phyloP scores from a whole-genome alignment of 37 sponge, comb jelly and placozoan species.

The Amphimedon queenslandica region DNA sequence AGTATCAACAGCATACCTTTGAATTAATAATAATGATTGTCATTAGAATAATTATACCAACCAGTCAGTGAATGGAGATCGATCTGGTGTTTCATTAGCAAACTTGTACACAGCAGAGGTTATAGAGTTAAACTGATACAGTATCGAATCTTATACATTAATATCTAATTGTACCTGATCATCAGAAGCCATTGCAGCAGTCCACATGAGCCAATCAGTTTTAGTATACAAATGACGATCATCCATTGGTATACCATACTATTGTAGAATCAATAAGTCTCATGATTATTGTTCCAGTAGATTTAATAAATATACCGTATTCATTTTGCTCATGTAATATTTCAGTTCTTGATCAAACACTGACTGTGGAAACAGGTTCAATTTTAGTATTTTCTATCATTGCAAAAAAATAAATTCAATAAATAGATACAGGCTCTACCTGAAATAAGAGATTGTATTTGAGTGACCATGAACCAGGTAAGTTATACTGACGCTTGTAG shows the following conservation, averaged over 20 bases:
- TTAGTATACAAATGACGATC: constrained; percentile 56
- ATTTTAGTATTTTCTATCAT: constrained; percentile 18
- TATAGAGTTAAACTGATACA: constrained; percentile 52
- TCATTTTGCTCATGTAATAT: constrained; percentile 52
- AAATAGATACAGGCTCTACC: neutral
- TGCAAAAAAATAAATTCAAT: neutral
- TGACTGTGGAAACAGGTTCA: constrained; percentile 45
- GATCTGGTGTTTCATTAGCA: constrained; percentile 59
- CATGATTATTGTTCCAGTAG: neutral
- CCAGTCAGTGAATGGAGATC: constrained; percentile 72
- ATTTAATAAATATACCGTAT: constrained; percentile 4
- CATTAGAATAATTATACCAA: constrained; percentile 9
- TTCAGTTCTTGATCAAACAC: constrained; percentile 30
- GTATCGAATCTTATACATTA: neutral
- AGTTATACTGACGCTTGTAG: constrained; percentile 54
- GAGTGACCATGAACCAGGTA: constrained; percentile 57
- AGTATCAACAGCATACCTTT: constrained; percentile 34
- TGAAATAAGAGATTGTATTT: constrained; percentile 74
- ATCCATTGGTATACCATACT: constrained; percentile 75
- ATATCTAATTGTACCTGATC: constrained; percentile 31
- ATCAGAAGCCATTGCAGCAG: constrained; percentile 56
- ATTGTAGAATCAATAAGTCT: neutral
- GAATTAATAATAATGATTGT: constrained; percentile 2
- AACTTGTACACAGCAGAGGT: constrained; percentile 48
- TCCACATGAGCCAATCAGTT: constrained; percentile 79